A percentile compares a stretch with the other conserved stretches of the same genome.
phyloP scores from a whole-genome alignment of 2,797 vertebrate species.

The Gambusia yucatana region DNA sequence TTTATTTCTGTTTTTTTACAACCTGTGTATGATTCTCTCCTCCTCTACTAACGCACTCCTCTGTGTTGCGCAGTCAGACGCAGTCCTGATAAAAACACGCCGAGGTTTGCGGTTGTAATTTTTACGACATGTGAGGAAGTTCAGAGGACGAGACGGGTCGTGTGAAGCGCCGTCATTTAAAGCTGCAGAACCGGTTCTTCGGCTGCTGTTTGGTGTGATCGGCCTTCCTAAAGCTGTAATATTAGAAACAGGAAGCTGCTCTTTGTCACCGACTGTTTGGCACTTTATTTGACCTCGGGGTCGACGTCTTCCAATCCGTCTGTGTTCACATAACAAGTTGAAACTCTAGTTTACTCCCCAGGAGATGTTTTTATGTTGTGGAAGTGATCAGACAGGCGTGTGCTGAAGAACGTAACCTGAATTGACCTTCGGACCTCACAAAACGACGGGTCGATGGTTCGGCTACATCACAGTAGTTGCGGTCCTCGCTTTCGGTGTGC shows the following conservation, averaged over 20 bases:
- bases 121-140: not conserved
- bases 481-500: not conserved
- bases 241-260: not conserved
- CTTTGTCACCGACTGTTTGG: not conserved
- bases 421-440: constrained; percentile 21
- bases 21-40: not conserved
- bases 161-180: not conserved
- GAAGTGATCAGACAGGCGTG: not conserved
- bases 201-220: not conserved
- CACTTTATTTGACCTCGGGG: not conserved
- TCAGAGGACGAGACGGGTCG: not conserved
- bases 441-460: not conserved
- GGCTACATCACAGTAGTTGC: not conserved
- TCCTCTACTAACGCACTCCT: not conserved
- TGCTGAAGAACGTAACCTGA: constrained; percentile 7
- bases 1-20: not conserved
- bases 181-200: not conserved
- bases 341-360: not conserved
- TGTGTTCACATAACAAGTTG: not conserved
- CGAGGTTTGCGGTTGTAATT: not conserved
- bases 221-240: not conserved
- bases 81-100: not conserved
- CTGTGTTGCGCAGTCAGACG: not conserved
- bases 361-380: not conserved
- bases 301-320: not conserved